phyloP scores from a whole-genome alignment of 2,113 vertebrate genomes.

The Scytalopus superciliaris region DNA sequence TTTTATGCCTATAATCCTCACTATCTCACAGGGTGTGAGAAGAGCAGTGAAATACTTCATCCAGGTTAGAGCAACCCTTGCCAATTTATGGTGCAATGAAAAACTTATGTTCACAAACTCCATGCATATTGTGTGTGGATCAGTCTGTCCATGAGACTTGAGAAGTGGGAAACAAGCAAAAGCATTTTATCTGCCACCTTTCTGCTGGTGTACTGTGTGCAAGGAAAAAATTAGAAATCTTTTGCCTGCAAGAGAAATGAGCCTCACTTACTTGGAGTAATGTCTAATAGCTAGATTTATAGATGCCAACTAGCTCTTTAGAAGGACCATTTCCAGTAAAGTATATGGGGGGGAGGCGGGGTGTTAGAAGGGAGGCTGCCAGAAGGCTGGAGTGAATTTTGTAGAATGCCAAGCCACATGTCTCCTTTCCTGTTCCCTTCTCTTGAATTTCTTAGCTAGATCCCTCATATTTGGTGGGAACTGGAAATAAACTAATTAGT shows the following conservation, averaged over 20 bases:
- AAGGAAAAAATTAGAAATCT: neutral
- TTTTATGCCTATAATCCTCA: neutral
- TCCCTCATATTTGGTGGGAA: neutral
- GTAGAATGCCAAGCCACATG: neutral
- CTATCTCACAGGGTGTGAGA: neutral
- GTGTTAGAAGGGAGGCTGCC: neutral
- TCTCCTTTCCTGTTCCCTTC: neutral
- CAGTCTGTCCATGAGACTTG: neutral
- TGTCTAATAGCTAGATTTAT: neutral
- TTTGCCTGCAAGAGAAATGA: neutral
- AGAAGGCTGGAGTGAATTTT: neutral
- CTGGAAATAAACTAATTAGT: neutral
- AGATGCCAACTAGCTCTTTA: neutral
- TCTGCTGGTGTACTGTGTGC: rapidly evolving
- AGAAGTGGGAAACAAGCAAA: neutral
- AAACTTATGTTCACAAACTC: neutral
- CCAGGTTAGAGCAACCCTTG: neutral
- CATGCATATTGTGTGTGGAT: neutral
- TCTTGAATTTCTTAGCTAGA: neutral
- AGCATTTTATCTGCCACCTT: neutral
- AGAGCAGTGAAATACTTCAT: neutral
- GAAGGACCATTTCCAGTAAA: constrained; percentile 3
- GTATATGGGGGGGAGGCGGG: rapidly evolving
- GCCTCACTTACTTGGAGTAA: neutral
- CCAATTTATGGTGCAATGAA: neutral